Evolutionary conservation across 2,797 vertebrate species (phyloP).

Genomic region (Poeciliopsis paucimaculata): DNA sequence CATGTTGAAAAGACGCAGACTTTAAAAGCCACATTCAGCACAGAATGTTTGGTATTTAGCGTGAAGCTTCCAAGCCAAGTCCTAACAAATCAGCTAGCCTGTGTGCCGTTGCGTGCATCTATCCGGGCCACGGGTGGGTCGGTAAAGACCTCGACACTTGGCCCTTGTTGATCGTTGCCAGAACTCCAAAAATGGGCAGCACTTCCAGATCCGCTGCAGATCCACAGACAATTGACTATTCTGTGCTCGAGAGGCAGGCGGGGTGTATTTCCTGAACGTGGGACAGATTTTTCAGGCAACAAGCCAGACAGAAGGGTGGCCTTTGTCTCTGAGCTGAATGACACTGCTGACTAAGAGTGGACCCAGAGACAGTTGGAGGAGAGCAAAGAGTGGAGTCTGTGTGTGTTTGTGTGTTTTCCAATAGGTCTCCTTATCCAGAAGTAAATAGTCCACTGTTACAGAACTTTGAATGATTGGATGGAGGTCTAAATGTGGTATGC

Average conservation of each 20-base stretch:
- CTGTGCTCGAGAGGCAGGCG: conserved; percentile 71
- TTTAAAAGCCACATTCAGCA: conserved; percentile 19
- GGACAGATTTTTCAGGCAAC: conserved; percentile 80
- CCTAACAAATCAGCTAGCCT: conserved; percentile 64
- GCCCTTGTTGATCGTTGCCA: conserved; percentile 67
- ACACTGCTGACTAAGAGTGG: conserved; percentile 74
- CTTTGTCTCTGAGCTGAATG: conserved; percentile 80
- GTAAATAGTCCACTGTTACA: conserved; percentile 67
- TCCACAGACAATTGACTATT: conserved; percentile 78
- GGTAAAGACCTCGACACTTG: conserved; percentile 67
- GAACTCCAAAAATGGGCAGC: conserved; percentile 82
- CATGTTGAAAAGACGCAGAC: conserved; percentile 14
- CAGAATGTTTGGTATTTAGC: conserved; percentile 65
- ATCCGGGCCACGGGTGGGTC: conserved; percentile 65
- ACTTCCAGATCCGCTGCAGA: conserved; percentile 76
- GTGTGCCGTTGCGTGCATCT: conserved; percentile 58
- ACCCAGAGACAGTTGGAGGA: conserved; percentile 61
- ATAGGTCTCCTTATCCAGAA: conserved; percentile 62
- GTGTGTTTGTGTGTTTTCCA: conserved; percentile 60
- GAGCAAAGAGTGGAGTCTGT: conserved; percentile 57
- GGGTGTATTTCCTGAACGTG: conserved; percentile 82
- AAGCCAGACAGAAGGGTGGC: conserved; percentile 81
- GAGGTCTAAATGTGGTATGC: conserved; percentile 55
- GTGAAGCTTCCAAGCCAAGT: conserved; percentile 66
- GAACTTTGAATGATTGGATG: conserved; percentile 63